These are phyloP conservation scores for Argyresthia albistria DNA, from an alignment of 2,888 invertebrate genomes.

Conservation along the genomic window DNA sequence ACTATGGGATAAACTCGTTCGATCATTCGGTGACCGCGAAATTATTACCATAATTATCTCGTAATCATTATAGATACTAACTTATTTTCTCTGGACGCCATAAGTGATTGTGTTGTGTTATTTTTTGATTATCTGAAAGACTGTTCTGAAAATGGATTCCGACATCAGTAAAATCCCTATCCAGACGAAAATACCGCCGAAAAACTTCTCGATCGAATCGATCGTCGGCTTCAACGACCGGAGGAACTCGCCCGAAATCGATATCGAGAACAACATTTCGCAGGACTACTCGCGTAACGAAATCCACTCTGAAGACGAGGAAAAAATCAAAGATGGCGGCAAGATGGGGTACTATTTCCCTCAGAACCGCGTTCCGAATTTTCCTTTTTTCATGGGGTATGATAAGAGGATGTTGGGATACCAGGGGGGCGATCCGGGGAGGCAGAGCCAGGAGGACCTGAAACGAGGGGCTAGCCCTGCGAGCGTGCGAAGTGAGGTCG, in stretches of 20 bases:
- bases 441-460: slow-evolving; percentile 36
- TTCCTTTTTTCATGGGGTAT: slow-evolving; percentile 64
- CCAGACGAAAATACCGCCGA: slow-evolving; percentile 64
- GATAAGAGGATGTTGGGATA: slow-evolving; percentile 44
- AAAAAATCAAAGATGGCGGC: slow-evolving; percentile 41
- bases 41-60: neutral
- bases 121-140: neutral
- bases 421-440: slow-evolving; percentile 28
- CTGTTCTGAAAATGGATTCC: slow-evolving; percentile 40
- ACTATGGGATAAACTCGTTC: slow-evolving; percentile 24
- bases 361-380: slow-evolving; percentile 55
- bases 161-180: slow-evolving; percentile 57
- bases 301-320: slow-evolving; percentile 48
- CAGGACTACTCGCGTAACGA: slow-evolving; percentile 41
- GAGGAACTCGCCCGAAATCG: slow-evolving; percentile 51
- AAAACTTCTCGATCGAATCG: slow-evolving; percentile 77
- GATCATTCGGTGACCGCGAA: neutral
- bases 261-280: slow-evolving; percentile 54
- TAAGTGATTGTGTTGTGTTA: neutral
- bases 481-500: slow-evolving; percentile 57
- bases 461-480: slow-evolving; percentile 53
- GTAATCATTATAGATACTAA: neutral
- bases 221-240: slow-evolving; percentile 61
- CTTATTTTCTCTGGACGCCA: neutral
- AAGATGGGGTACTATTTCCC: slow-evolving; percentile 60